Evolutionary conservation across 2,888 invertebrate genomes (phyloP).

Genomic region (Stenodera caucasica): DNA sequence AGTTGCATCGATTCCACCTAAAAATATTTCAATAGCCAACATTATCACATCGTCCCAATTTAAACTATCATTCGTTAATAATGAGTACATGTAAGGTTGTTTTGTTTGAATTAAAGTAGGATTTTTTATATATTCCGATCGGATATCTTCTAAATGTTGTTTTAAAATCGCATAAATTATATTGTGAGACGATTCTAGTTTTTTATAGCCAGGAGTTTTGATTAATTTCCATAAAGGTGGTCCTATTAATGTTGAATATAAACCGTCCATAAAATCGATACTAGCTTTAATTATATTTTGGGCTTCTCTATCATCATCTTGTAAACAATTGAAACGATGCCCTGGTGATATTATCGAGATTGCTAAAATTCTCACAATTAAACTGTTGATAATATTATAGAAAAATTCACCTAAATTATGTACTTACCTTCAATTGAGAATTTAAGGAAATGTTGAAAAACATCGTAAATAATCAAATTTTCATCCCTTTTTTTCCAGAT

Average conservation of each 20-base stretch:
- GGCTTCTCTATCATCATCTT: slow-evolving; percentile 39
- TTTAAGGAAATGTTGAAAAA: slow-evolving; percentile 51
- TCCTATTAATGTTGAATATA: slow-evolving; percentile 57
- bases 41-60: slow-evolving; percentile 56
- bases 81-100: slow-evolving; percentile 48
- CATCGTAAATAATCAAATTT: slow-evolving; percentile 47
- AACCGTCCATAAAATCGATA: slow-evolving; percentile 56
- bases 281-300: slow-evolving; percentile 56
- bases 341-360: slow-evolving; percentile 61
- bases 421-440: slow-evolving; percentile 56
- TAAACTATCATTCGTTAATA: slow-evolving; percentile 54
- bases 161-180: slow-evolving; percentile 50
- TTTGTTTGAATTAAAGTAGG: slow-evolving; percentile 30
- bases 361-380: slow-evolving; percentile 47
- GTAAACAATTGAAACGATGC: slow-evolving; percentile 54
- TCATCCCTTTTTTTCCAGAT: slow-evolving; percentile 45
- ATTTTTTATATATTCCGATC: slow-evolving; percentile 31
- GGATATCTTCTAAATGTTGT: slow-evolving; percentile 33
- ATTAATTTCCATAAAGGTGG: slow-evolving; percentile 58
- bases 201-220: slow-evolving; percentile 57
- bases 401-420: no score
- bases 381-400: not conserved
- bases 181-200: slow-evolving; percentile 58
- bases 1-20: slow-evolving; percentile 63
- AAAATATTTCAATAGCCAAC: slow-evolving; percentile 60